Conservation (phyloP, 2,113 vertebrate genomes). For the Planiliza haematocheilus region DNA sequence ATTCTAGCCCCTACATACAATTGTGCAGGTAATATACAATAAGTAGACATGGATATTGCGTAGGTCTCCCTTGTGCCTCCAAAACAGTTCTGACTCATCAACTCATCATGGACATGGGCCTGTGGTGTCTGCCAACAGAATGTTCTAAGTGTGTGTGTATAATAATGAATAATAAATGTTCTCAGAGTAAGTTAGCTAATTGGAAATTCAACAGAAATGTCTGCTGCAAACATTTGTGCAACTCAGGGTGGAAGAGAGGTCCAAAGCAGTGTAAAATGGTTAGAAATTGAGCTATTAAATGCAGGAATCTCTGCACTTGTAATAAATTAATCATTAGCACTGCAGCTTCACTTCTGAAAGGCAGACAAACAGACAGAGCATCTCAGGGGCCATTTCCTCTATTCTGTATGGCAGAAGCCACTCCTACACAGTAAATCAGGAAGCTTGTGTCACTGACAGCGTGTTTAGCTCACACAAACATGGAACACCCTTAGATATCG, state of each 20-base stretch:
- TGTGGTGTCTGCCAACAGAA: too few relatives aligned
- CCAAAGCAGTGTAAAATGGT: not conserved
- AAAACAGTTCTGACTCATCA: too few relatives aligned
- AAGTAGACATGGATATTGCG: too few relatives aligned
- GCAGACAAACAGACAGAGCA: conserved; percentile 46
- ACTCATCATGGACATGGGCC: too few relatives aligned
- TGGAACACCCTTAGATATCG: conserved; percentile 59
- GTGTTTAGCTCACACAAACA: conserved; percentile 66
- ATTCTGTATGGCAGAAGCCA: conserved; percentile 51
- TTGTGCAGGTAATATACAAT: too few relatives aligned
- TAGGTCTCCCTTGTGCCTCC: too few relatives aligned
- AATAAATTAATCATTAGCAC: conserved; percentile 13
- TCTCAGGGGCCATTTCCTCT: conserved; percentile 53
- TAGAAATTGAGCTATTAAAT: conserved; percentile 23
- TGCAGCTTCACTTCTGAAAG: conserved; percentile 44
- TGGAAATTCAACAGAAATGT: conserved; percentile 43
- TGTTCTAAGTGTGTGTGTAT: too few relatives aligned
- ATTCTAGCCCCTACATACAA: too few relatives aligned
- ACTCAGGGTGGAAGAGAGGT: not conserved
- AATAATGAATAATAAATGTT: too few relatives aligned
- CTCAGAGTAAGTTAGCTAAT: conserved; percentile 60
- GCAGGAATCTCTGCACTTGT: not conserved
- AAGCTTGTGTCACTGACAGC: conserved; percentile 67
- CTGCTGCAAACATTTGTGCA: conserved; percentile 40
- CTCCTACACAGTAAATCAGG: conserved; percentile 63